Conservation (phyloP, 2,888 invertebrate species). For the Dasysyrphus tricinctus region DNA sequence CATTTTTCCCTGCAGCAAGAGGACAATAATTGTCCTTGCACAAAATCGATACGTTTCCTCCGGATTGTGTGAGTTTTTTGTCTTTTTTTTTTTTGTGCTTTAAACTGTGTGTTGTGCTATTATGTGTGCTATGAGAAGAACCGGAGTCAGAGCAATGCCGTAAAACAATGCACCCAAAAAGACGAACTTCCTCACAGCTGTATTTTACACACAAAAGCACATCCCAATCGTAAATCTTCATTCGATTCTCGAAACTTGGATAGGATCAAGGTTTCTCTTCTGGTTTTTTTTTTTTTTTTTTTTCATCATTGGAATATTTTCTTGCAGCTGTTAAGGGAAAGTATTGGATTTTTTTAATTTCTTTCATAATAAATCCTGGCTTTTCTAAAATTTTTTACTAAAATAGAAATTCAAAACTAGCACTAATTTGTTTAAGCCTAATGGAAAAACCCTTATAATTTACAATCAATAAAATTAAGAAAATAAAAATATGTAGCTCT, state of each 20-base stretch:
- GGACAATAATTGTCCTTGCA: slow-evolving; percentile 72
- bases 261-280: slow-evolving; percentile 65
- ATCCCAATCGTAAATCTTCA: slow-evolving; percentile 74
- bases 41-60: slow-evolving; percentile 71
- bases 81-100: slow-evolving; percentile 12
- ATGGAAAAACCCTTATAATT: too few relatives aligned
- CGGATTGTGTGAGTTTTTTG: slow-evolving; percentile 24
- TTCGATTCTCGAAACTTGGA: slow-evolving; percentile 73
- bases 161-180: slow-evolving; percentile 74
- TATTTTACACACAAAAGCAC: slow-evolving; percentile 70
- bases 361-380: too few relatives aligned
- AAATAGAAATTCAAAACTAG: background rate
- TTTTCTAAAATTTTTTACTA: background rate
- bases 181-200: slow-evolving; percentile 70
- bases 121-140: slow-evolving; percentile 45
- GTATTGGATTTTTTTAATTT: slow-evolving; percentile 18
- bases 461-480: too few relatives aligned
- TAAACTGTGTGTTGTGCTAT: slow-evolving; percentile 22
- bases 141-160: slow-evolving; percentile 59
- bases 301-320: slow-evolving; percentile 4
- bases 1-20: slow-evolving; percentile 66
- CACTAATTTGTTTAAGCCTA: too few relatives aligned
- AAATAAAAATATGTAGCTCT: too few relatives aligned
- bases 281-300: slow-evolving; percentile 6
- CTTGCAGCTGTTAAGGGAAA: slow-evolving; percentile 8